These are phyloP conservation scores for Clarias laeviceps DNA, from an alignment of 2,797 vertebrate genomes.

Conservation along the genomic window DNA sequence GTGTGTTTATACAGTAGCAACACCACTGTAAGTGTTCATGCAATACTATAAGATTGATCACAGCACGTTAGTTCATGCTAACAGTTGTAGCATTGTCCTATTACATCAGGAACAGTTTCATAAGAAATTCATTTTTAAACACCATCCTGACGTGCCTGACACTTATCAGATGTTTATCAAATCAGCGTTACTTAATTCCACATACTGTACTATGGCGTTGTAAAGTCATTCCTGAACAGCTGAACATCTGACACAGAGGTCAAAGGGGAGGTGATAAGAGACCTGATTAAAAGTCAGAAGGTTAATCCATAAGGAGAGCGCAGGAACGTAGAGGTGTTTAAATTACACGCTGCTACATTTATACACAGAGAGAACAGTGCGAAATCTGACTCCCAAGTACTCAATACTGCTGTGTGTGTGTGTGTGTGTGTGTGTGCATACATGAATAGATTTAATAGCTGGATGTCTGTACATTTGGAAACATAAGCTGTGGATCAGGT, in stretches of 20 bases:
- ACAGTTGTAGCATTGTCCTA: not conserved
- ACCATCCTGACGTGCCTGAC: not conserved
- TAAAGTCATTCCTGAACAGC: not conserved
- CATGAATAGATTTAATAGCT: not conserved
- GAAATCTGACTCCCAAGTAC: not conserved
- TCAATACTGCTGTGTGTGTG: not conserved
- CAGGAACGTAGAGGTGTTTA: not conserved
- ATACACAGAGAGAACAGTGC: not conserved
- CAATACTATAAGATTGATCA: not conserved
- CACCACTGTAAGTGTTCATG: not conserved
- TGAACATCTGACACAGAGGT: not conserved
- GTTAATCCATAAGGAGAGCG: not conserved
- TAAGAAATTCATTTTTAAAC: not conserved
- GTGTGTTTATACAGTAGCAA: not conserved
- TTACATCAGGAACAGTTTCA: not conserved
- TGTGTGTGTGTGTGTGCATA: not conserved
- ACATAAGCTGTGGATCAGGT: not conserved
- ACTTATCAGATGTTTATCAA: not conserved
- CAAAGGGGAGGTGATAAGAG: constrained; percentile 2
- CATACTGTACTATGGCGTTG: not conserved
- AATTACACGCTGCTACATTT: not conserved
- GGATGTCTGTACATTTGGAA: not conserved
- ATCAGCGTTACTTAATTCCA: not conserved
- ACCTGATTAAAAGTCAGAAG: not conserved
- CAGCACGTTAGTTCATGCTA: too few relatives aligned